phyloP scores from a whole-genome alignment of 64 coral and sea anemone genomes.

The Platygyra sinensis region DNA sequence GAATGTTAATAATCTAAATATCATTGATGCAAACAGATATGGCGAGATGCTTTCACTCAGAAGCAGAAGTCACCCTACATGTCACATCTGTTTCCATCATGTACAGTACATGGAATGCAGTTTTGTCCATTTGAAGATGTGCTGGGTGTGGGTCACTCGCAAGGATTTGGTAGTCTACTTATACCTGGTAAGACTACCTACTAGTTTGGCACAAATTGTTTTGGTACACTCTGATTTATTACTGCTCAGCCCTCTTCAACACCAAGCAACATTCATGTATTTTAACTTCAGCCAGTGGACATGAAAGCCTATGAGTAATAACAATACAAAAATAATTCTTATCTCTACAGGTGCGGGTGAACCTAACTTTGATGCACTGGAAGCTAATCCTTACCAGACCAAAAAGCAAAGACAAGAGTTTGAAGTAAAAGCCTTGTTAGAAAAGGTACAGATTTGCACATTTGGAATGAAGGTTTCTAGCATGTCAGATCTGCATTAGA shows the following conservation, averaged over 20 bases:
- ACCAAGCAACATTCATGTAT: no score
- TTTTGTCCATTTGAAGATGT: conserved; percentile 99
- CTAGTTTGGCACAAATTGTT: no score
- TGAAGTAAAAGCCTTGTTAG: conserved; percentile 93
- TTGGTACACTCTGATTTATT: no score
- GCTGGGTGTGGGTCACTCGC: conserved; percentile 88
- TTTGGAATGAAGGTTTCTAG: no score
- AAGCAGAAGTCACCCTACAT: conserved; percentile 88
- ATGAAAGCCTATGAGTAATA: no score
- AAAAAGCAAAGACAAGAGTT: conserved; percentile 96
- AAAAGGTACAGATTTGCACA: conserved; percentile 59
- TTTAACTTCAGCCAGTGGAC: no score
- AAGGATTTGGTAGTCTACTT: conserved; percentile 86
- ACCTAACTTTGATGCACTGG: conserved; percentile 96
- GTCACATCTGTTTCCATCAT: conserved; percentile 85
- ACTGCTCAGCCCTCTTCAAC: no score
- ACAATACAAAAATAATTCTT: background rate
- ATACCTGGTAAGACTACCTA: conserved; percentile 69
- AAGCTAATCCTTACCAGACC: conserved; percentile 92
- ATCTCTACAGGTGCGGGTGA: conserved; percentile 79
- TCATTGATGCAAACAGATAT: conserved; percentile 55
- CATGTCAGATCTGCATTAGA: no score
- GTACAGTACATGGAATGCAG: conserved; percentile 70
- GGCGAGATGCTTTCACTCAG: conserved; percentile 81
- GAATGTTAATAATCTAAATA: no score